Base-by-base conservation (phyloP, 2,888 invertebrate species). In the Cyclophora punctaria region DNA sequence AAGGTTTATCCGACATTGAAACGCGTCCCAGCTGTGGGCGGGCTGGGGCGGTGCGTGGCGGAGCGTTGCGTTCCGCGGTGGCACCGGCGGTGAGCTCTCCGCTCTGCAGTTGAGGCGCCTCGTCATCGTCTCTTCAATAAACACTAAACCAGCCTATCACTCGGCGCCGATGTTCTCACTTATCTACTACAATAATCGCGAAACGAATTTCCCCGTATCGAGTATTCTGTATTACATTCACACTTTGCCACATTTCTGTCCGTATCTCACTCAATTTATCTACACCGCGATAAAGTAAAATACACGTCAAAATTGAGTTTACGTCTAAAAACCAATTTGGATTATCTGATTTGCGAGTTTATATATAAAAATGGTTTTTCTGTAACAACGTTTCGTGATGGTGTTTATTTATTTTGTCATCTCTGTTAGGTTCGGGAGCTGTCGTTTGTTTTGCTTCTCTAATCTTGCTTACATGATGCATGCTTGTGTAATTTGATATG, bases 241-340 rank as follows among this genome's bases (percentile, higher is more conserved):
- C 72, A 73, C 73, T 69, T 67, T 66, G 63, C 66, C 67, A 70
- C 71, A 67, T 64, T 67, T 58, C 62, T 49, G 56, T 49, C 60
- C 66, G 66, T 83, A 85, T 85, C 83, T 79, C 73, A 76, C 67
- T 72, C 85, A 84, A 85, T 86, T 85, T 85, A 86, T 84, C 85
- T 74, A 66, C 63, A 65, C 71, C 71, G 67, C 80, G 84, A 83
- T 83, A 83, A 82, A 81, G 77, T 74, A 77, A 75, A 78, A 79
- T 84, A 83, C 82, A 80, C 78, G 83, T 80, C 83, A 83, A 78
- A 85, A 84, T 83, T 78, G 85, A 84, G 82, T 84, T 81, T 80
- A 73, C 83, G 80, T 78, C 82, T 83, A 83, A 83, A 83, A 85
- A 83, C 79, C 85, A 84, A 84, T 86, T 86, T 80, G 80, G 82